A percentile compares a stretch with the other conserved stretches of the same genome.
Conservation (phyloP, 2,888 invertebrate genomes). For the Leptura quadrifasciata region DNA sequence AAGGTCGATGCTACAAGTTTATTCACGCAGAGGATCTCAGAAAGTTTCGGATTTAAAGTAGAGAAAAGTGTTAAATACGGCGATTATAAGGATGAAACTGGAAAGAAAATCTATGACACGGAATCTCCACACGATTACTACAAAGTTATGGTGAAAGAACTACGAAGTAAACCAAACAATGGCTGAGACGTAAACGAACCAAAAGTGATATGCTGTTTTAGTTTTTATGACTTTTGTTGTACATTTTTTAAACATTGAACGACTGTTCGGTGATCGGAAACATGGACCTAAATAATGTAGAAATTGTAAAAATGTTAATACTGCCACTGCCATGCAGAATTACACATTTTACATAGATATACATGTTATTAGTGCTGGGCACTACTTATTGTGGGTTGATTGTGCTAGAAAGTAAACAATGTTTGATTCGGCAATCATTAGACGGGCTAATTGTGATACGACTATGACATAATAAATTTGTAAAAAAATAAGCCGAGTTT, state of each 20-base stretch:
- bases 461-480: slow-evolving; percentile 28
- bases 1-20: slow-evolving; percentile 89
- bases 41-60: slow-evolving; percentile 80
- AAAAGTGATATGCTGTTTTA: slow-evolving; percentile 30
- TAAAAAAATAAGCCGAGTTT: background rate
- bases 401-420: background rate
- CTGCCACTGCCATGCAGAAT: slow-evolving; percentile 74
- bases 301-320: slow-evolving; percentile 69
- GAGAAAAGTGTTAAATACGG: slow-evolving; percentile 81
- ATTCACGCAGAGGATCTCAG: slow-evolving; percentile 85
- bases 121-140: slow-evolving; percentile 84
- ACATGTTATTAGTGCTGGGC: slow-evolving; percentile 13
- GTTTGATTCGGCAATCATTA: slow-evolving; percentile 47
- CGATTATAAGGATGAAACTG: slow-evolving; percentile 81
- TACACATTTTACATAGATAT: slow-evolving; percentile 66
- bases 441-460: slow-evolving; percentile 51
- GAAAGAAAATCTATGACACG: slow-evolving; percentile 78
- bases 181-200: slow-evolving; percentile 40
- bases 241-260: slow-evolving; percentile 25
- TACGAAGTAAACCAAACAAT: slow-evolving; percentile 45
- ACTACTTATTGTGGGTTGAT: background rate
- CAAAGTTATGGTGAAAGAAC: slow-evolving; percentile 77
- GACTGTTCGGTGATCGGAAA: slow-evolving; percentile 33
- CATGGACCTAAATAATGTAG: slow-evolving; percentile 39
- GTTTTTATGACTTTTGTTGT: slow-evolving; percentile 39